Evolutionary conservation across 2,113 vertebrate genomes (phyloP).

Genomic region (Eulemur rufifrons): DNA sequence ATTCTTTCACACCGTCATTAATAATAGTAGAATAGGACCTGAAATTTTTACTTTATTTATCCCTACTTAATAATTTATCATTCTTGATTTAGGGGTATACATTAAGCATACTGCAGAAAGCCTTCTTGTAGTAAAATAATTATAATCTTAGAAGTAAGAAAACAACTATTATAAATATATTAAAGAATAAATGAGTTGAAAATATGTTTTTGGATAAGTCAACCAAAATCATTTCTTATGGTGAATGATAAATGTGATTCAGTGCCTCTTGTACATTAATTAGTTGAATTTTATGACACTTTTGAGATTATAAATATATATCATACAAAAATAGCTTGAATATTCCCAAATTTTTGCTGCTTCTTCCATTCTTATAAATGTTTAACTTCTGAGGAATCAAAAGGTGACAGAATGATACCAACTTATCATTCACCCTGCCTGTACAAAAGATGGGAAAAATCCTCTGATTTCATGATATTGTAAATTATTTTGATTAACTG

Average conservation of each 20-base stretch:
- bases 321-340: background rate
- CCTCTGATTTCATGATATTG: background rate
- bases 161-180: background rate
- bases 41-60: background rate
- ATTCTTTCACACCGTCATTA: background rate
- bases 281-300: background rate
- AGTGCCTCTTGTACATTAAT: background rate
- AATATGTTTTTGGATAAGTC: background rate
- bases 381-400: background rate
- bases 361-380: background rate
- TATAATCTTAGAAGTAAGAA: background rate
- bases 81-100: constrained; percentile 19
- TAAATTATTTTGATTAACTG: background rate
- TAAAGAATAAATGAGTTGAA: background rate
- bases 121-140: constrained; percentile 32
- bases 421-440: background rate
- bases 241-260: constrained; percentile 6
- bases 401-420: background rate
- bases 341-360: background rate
- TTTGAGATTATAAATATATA: background rate
- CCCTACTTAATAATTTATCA: background rate
- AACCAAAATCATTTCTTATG: constrained; percentile 6
- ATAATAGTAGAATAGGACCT: background rate
- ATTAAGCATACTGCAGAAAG: background rate
- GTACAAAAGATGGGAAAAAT: background rate